Base-by-base conservation (phyloP, 2,113 vertebrate genomes). In the Semicossyphus pulcher region DNA sequence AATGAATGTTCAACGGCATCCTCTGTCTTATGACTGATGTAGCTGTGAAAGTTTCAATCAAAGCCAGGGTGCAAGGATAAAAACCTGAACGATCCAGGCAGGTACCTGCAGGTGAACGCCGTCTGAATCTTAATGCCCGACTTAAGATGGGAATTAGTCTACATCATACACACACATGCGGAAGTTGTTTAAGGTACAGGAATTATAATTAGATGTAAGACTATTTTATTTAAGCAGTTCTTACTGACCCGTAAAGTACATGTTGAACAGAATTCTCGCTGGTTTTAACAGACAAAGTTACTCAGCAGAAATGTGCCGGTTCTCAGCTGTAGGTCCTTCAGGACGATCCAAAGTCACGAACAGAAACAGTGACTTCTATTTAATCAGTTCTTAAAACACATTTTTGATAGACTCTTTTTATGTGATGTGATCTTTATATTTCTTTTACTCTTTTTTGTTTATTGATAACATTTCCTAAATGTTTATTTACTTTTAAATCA, bases 21-120 rank as follows among this genome's bases (percentile, higher is more conserved):
- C 71, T 70, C 72, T 78, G 86, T 89, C 84, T 88, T 69, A 51
- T 79, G 81, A 80, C 70, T 54, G 82, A 88, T 72, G 70, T 45
- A n/a, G 57, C 79, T 47, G 77, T 20, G 75, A 67, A 84, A 85
- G 77, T 82, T 88, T 85, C 78, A 89, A 87, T 90, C 84, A 88
- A 68, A 84, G 66, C 48, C 44, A 3, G 49, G 31, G 48, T 62
- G 72, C 37, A 14, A 48, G 85, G 85, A 84, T 82, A 72, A 86
- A 77, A 82, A 84, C 51, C 29, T 23, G 29, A 76, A 69, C 54
- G 59, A 79, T 81, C 65, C 41, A 51, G 59, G 64, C 65, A 54
- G 74, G 52, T 36, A 66, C 21, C 63, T 71, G 67, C 61, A 78
- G 47, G 56, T 31, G 57, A 42, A 76, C 16, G 66, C 59, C 15